A percentile compares a stretch with the other conserved stretches of the same genome.
phyloP scores from a whole-genome alignment of 2,113 vertebrate species.

The Martes martes region DNA sequence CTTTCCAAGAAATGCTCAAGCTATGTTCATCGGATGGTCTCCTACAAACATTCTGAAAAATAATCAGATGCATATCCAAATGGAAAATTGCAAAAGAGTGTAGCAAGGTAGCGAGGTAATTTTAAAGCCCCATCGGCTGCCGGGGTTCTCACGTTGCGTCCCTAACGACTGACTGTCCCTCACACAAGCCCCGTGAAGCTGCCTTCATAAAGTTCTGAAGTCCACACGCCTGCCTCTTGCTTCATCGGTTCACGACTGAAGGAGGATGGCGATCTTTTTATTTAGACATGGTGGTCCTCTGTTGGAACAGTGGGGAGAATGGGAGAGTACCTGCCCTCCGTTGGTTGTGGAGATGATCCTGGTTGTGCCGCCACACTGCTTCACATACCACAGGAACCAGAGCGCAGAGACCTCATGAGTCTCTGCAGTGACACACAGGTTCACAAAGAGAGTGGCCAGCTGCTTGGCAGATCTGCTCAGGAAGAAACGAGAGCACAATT shows the following conservation, averaged over 20 bases:
- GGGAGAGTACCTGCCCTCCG: conserved; percentile 91
- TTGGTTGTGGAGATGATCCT: conserved; percentile 95
- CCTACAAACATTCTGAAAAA: neutral
- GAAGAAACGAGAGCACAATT: conserved; percentile 10
- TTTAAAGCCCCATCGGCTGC: neutral
- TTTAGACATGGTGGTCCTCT: neutral
- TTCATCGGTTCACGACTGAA: neutral
- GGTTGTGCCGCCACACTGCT: conserved; percentile 94
- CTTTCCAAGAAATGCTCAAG: neutral
- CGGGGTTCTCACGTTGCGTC: neutral
- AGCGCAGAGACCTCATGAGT: conserved; percentile 96
- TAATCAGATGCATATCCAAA: neutral
- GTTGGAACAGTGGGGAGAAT: neutral
- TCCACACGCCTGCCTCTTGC: neutral
- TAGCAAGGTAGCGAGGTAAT: neutral
- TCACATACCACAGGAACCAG: conserved; percentile 99
- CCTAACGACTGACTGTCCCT: neutral
- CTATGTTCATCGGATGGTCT: neutral
- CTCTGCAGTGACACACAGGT: conserved; percentile 94
- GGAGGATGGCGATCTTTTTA: neutral
- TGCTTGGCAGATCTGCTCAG: conserved; percentile 83
- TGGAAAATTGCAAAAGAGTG: neutral
- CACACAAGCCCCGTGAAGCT: neutral
- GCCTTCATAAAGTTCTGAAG: neutral
- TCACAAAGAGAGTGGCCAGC: conserved; percentile 94